Conservation (phyloP, 2,888 invertebrate species). For the Euphydryas editha region DNA sequence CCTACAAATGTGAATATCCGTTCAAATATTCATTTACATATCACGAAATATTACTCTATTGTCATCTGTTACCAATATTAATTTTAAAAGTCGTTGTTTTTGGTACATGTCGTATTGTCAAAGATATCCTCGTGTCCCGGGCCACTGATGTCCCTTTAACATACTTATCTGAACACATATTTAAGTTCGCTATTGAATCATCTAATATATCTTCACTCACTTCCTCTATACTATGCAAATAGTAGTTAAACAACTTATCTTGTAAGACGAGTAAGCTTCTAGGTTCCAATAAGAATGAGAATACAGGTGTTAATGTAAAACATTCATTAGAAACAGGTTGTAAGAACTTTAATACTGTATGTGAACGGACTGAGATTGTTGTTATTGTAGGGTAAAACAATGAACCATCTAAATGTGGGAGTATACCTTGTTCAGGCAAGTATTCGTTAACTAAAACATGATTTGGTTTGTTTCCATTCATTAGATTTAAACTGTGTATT, state of each 20-base stretch:
- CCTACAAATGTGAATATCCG: not conserved
- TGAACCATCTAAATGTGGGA: slow-evolving; percentile 98
- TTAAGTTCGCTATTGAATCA: slow-evolving; percentile 85
- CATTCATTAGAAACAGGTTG: slow-evolving; percentile 72
- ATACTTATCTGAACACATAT: slow-evolving; percentile 83
- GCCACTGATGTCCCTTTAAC: slow-evolving; percentile 80
- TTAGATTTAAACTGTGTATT: slow-evolving; percentile 87
- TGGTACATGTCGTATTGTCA: slow-evolving; percentile 97
- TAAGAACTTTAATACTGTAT: slow-evolving; percentile 94
- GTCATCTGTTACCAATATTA: slow-evolving; percentile 79
- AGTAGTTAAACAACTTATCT: slow-evolving; percentile 91
- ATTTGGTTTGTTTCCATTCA: slow-evolving; percentile 91
- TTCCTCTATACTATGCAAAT: slow-evolving; percentile 94
- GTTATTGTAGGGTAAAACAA: slow-evolving; percentile 96
- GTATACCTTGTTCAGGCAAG: slow-evolving; percentile 95
- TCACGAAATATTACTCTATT: slow-evolving; percentile 1
- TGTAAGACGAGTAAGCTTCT: slow-evolving; percentile 94
- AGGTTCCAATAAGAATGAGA: slow-evolving; percentile 92
- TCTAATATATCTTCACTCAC: slow-evolving; percentile 85
- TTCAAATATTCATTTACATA: not conserved
- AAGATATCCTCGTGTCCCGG: slow-evolving; percentile 90
- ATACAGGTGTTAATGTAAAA: slow-evolving; percentile 69
- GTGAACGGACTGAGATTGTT: slow-evolving; percentile 96
- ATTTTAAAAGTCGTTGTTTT: slow-evolving; percentile 91
- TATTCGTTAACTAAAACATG: slow-evolving; percentile 98